phyloP scores from a whole-genome alignment of 2,888 invertebrate species.

The Amitus sp. region DNA sequence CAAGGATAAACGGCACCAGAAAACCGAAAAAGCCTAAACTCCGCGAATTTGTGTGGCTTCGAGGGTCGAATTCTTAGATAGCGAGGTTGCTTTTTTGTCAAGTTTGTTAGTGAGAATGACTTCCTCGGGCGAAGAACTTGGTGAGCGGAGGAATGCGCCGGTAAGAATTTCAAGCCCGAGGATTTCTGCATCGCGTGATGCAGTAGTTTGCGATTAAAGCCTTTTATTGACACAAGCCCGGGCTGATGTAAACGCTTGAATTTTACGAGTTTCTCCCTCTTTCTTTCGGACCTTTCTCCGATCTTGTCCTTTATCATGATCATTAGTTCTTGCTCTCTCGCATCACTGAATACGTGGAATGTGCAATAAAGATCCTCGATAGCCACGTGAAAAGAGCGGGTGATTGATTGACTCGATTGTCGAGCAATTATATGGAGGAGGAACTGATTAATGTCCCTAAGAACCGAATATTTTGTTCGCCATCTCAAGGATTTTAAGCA shows the following conservation, averaged over 20 bases:
- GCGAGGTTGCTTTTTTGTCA: too few species aligned
- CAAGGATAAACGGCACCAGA: too few species aligned
- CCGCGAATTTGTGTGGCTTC: too few species aligned
- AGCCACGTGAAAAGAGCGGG: neutral
- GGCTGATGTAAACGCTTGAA: constrained; percentile 22
- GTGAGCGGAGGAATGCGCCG: too few species aligned
- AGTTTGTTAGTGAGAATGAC: too few species aligned
- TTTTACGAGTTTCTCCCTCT: constrained; percentile 15
- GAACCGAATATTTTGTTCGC: neutral
- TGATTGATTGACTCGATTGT: constrained; percentile 8
- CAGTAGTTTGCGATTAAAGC: constrained; percentile 1
- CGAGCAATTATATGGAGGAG: constrained; percentile 6
- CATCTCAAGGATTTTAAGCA: too few species aligned
- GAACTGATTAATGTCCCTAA: constrained; percentile 14
- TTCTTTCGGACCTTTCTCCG: constrained; percentile 9
- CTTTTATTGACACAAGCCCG: constrained; percentile 14
- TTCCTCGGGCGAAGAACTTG: too few species aligned
- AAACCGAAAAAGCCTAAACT: too few species aligned
- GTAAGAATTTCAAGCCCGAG: too few species aligned
- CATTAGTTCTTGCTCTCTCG: constrained; percentile 13
- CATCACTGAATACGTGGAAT: constrained; percentile 10
- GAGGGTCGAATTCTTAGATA: too few species aligned
- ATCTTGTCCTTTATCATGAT: constrained; percentile 11
- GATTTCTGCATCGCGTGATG: constrained; percentile 2
- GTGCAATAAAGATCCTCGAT: constrained; percentile 12